Conservation (phyloP, 2,888 invertebrate species). For the Cosmia trapezina region DNA sequence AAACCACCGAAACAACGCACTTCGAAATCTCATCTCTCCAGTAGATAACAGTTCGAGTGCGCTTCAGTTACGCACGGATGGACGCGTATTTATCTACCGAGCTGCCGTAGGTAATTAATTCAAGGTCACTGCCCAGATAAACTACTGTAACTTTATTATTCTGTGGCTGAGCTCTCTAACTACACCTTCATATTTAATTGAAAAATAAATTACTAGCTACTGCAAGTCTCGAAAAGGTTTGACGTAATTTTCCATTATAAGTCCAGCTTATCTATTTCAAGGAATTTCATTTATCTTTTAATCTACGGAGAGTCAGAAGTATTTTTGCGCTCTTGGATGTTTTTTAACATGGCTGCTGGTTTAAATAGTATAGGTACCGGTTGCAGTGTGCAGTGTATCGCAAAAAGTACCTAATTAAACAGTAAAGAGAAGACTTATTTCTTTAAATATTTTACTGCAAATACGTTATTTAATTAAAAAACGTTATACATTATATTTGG, state of each 20-base stretch:
- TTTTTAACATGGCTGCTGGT: not conserved
- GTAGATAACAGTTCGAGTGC: too few relatives aligned
- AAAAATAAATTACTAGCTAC: conserved; percentile 58
- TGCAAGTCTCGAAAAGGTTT: conserved; percentile 34
- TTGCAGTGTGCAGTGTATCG: not conserved
- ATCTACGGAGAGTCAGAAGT: conserved; percentile 12
- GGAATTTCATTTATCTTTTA: conserved; percentile 35
- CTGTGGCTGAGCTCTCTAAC: conserved; percentile 23
- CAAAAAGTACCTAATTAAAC: conserved; percentile 11
- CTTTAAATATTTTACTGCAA: not conserved
- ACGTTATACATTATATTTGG: not conserved
- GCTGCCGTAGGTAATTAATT: too few relatives aligned
- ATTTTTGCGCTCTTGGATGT: not conserved
- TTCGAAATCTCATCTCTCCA: too few relatives aligned
- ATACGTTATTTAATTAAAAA: not conserved
- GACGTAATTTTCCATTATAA: conserved; percentile 44
- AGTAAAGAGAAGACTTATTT: not conserved
- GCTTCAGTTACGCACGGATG: too few relatives aligned
- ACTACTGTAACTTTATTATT: too few relatives aligned
- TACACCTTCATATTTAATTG: conserved; percentile 61
- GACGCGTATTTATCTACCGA: too few relatives aligned
- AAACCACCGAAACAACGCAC: too few relatives aligned
- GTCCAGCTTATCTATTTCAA: conserved; percentile 29
- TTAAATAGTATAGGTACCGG: not conserved
- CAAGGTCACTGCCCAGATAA: too few relatives aligned